These are phyloP conservation scores for Peromyscus polionotus DNA, from an alignment of 2,113 vertebrate genomes.

Conservation along the genomic window DNA sequence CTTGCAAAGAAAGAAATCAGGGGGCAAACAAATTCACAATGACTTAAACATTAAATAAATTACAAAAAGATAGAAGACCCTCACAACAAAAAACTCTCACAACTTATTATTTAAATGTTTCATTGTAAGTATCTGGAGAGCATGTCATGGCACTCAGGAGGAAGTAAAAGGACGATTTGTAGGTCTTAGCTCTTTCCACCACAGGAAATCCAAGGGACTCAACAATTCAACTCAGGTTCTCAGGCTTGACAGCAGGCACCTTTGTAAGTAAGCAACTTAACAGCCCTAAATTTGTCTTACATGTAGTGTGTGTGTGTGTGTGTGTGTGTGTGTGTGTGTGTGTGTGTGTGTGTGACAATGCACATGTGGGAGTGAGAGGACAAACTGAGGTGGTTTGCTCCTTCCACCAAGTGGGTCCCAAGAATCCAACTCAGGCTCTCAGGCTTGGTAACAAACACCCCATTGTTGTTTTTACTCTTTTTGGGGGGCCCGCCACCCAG, in stretches of 20 bases:
- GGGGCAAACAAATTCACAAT: not conserved
- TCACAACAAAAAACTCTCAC: not conserved
- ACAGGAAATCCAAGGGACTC: no score
- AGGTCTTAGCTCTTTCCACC: not conserved
- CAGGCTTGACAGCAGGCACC: not conserved
- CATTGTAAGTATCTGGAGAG: not conserved
- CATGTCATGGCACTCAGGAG: not conserved
- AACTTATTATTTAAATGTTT: not conserved
- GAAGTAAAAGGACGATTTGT: not conserved
- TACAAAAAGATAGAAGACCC: not conserved
- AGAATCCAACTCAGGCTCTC: not conserved
- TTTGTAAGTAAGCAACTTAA: not conserved
- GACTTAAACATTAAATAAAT: not conserved
- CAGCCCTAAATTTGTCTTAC: not conserved
- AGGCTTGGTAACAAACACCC: not conserved
- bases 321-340: no score
- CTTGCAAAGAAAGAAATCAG: not conserved
- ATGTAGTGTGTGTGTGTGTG: no score
- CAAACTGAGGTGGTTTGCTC: not conserved
- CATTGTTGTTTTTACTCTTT: no score
- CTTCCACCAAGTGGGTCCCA: not conserved
- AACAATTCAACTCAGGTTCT: not conserved
- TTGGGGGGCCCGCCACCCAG: no score
- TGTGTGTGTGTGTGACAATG: not conserved
- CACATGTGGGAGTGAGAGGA: not conserved